Conservation (phyloP, 2,888 invertebrate species). For the Dysmachus trigonus region DNA sequence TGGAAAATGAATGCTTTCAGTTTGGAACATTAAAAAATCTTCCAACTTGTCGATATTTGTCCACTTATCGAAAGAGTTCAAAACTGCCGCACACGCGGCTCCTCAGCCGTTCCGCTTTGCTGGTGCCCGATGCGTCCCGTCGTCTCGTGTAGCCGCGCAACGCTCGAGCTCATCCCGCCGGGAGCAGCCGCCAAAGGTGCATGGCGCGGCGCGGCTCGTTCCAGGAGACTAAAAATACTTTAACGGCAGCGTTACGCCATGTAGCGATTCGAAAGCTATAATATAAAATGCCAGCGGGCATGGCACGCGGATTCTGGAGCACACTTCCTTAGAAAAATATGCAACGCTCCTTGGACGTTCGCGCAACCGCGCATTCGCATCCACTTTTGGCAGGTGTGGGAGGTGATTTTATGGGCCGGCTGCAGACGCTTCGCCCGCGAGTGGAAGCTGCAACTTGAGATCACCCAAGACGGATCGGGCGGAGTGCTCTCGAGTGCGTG, state of each 20-base stretch:
- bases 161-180: background rate
- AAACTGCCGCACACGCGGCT: background rate
- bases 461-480: background rate
- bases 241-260: background rate
- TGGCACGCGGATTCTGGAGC: background rate
- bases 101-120: background rate
- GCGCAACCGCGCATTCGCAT: background rate
- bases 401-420: constrained; percentile 8
- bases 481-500: background rate
- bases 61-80: background rate
- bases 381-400: constrained; percentile 13
- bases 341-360: background rate
- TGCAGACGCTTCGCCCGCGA: background rate
- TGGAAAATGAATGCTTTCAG: background rate
- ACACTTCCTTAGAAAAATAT: background rate
- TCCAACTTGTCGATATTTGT: background rate
- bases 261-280: background rate
- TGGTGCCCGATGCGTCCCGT: background rate
- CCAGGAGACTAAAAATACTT: background rate
- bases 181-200: constrained; percentile 3
- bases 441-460: background rate
- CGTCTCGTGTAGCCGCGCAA: background rate
- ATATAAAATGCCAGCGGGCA: background rate
- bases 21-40: background rate
- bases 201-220: background rate